These are phyloP conservation scores for Formica exsecta DNA, from an alignment of 1,140 invertebrate genomes.

Conservation along the genomic window DNA sequence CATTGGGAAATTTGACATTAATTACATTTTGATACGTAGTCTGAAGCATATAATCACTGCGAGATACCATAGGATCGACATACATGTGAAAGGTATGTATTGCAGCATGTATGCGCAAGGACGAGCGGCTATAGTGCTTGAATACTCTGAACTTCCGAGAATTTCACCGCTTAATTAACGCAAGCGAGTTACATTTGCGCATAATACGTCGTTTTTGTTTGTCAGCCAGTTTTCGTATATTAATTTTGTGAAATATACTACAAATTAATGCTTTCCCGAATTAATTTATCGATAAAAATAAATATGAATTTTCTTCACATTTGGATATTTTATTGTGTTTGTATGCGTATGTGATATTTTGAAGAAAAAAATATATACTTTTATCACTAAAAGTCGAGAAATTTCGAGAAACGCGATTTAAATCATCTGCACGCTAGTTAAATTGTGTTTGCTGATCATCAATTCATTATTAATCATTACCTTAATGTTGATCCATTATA, in stretches of 20 bases:
- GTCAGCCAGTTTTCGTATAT: background rate
- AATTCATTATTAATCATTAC: no score
- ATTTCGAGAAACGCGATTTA: no score
- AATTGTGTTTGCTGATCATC: no score
- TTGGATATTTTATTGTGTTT: no score
- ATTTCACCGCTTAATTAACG: conserved; percentile 53
- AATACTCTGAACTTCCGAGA: conserved; percentile 45
- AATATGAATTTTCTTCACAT: background rate
- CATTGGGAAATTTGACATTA: conserved; percentile 34
- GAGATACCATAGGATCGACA: conserved; percentile 23
- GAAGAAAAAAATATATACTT: no score
- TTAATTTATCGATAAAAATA: conserved; percentile 2
- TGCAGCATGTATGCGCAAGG: background rate
- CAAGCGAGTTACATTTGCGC: background rate
- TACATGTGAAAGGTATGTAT: conserved; percentile 19
- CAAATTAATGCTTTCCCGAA: background rate
- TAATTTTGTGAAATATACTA: background rate
- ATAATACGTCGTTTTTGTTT: conserved; percentile 24
- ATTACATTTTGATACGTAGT: conserved; percentile 39
- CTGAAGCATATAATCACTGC: conserved; percentile 18
- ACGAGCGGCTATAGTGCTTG: background rate
- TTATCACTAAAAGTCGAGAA: no score
- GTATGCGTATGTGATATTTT: no score
- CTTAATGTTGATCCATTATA: no score
- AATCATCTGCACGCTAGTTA: no score